Percentiles rank a stretch among this genome's conserved stretches.
Evolutionary conservation across 2,888 invertebrate species (phyloP).

Genomic region (Rhagophthalmus giganteus): DNA sequence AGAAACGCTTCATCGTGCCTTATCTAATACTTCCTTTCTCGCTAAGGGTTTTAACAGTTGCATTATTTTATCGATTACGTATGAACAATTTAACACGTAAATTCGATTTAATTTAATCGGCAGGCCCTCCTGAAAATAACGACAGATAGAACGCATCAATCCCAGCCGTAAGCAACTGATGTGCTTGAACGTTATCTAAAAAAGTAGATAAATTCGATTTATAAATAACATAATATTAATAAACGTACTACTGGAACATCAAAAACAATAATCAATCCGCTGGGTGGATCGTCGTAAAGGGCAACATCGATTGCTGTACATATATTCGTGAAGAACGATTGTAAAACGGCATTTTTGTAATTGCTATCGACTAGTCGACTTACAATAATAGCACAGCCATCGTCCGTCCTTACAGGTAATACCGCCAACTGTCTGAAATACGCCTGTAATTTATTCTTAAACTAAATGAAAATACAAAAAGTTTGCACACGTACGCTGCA

Average conservation of each 20-base stretch:
- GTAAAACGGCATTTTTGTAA: conserved; percentile 63
- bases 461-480: too few species aligned
- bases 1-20: background rate
- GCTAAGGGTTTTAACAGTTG: background rate
- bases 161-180: background rate
- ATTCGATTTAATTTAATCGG: background rate
- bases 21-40: background rate
- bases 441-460: too few species aligned
- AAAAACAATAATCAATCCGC: conserved; percentile 67
- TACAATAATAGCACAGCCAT: conserved; percentile 64
- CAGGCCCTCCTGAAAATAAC: background rate
- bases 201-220: too few species aligned
- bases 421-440: too few species aligned
- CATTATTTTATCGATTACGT: background rate
- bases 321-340: conserved; percentile 61
- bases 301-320: conserved; percentile 55
- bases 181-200: too few species aligned
- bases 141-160: background rate
- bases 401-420: conserved; percentile 63
- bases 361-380: conserved; percentile 62
- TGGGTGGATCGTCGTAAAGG: conserved; percentile 59
- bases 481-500: too few species aligned
- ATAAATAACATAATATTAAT: too few species aligned
- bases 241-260: too few species aligned
- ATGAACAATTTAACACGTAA: background rate